A percentile compares a stretch with the other conserved stretches of the same genome.
Conservation (phyloP, 92 coral and sea anemone genomes). For the Isaurus tuberculatus region DNA sequence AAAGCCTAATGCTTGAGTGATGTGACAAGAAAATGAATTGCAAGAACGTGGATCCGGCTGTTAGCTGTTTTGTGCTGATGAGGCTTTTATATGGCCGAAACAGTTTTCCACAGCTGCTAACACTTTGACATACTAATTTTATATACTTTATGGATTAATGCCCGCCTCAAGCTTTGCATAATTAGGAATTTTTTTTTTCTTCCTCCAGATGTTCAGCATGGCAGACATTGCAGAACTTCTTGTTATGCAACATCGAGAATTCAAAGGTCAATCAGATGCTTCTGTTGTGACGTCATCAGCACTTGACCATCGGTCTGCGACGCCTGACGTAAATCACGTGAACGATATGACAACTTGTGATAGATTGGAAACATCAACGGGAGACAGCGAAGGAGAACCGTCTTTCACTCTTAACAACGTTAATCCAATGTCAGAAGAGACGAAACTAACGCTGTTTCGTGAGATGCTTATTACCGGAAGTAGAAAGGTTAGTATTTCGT, state of each 20-base stretch:
- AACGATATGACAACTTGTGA: background rate
- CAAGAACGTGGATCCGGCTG: too few species aligned
- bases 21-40: too few species aligned
- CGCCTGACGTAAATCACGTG: background rate
- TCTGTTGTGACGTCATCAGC: background rate
- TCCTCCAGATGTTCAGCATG: slow-evolving; percentile 36
- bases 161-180: too few species aligned
- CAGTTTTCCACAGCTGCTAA: too few species aligned
- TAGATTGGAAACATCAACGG: background rate
- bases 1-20: background rate
- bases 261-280: slow-evolving; percentile 11
- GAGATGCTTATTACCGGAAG: slow-evolving; percentile 5
- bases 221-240: slow-evolving; percentile 40
- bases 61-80: too few species aligned
- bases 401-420: background rate
- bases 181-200: background rate
- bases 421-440: background rate
- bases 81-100: too few species aligned
- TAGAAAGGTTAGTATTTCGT: background rate
- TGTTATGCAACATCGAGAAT: slow-evolving; percentile 28
- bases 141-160: too few species aligned
- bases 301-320: background rate
- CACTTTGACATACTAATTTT: too few species aligned
- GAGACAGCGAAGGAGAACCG: background rate
- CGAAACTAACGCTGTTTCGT: background rate